A percentile compares a stretch with the other conserved stretches of the same genome.
These are phyloP conservation scores for Lethenteron camtschaticum DNA, from an alignment of 2,113 vertebrate genomes.

Conservation along the genomic window DNA sequence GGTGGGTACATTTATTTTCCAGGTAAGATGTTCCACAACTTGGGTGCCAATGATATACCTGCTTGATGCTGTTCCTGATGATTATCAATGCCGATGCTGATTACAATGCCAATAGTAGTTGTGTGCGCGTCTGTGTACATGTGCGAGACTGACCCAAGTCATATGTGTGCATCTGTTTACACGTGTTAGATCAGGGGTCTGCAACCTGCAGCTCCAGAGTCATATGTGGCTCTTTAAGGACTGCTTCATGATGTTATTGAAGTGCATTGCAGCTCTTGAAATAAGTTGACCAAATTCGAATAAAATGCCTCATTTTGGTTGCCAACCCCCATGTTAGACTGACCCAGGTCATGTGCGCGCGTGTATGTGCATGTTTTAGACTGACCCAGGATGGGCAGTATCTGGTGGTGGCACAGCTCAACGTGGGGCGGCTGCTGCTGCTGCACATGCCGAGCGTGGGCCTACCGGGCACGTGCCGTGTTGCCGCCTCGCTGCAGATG, in stretches of 20 bases:
- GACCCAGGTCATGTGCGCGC: background rate
- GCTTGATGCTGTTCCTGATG: no score
- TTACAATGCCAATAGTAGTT: no score
- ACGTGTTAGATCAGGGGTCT: no score
- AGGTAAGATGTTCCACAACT: no score
- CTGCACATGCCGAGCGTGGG: conserved; percentile 43
- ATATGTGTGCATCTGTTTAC: no score
- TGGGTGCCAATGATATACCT: no score
- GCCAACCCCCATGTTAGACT: background rate
- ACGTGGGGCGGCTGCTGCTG: conserved; percentile 41
- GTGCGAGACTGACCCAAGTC: no score
- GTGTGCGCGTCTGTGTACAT: no score
- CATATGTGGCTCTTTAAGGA: background rate
- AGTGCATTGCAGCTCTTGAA: background rate
- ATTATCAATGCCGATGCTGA: no score
- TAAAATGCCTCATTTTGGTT: background rate
- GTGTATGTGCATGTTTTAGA: conserved; percentile 19
- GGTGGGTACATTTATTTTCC: no score
- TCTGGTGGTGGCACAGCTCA: conserved; percentile 53
- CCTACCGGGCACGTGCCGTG: conserved; percentile 37
- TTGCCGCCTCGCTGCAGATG: conserved; percentile 47
- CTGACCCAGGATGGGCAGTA: conserved; percentile 48
- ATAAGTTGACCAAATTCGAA: background rate
- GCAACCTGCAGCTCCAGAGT: background rate
- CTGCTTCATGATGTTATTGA: background rate